Base-by-base conservation (phyloP, 2,888 invertebrate species). In the Pterostichus madidus region DNA sequence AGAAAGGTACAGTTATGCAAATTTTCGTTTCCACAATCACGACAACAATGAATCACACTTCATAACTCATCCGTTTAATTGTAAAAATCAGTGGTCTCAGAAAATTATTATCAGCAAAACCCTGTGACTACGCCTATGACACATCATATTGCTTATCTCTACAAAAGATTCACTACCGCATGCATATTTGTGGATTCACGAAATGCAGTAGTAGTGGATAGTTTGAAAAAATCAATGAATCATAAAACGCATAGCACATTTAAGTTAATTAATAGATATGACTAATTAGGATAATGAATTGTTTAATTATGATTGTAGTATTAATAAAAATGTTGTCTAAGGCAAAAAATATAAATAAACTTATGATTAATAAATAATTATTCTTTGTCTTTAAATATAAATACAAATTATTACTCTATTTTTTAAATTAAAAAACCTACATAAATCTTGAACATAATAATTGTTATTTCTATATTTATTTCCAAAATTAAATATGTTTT, bases 61-160 rank as follows among this genome's bases (percentile, higher is more conserved):
- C 39, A 39, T 39, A 39, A 39, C 39, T 39, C 39, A 39, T 39
- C 39, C 39, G 8, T 39, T 39, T 39, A 39, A 39, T 39, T 39
- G 24, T 39, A 8, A 52, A 52, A 52, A 52, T 52, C 52, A 52
- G 52, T n/a, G n/a, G 13, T 10, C 11, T 13, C 11, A 46, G 11
- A 46, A 46, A 46, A 11, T 46, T 13, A 52, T 52, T 13, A 39
- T 39, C 39, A 39, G 3, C 39, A 39, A 13, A 52, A 52, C 52
- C 52, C 52, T 52, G 52, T 52, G 52, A 52, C 13, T n/a, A 52
- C n/a, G 13, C 52, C 13, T 52, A 56, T 56, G 56, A 56, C 56
- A 56, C 56, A 56, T 39, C 39, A 39, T 5, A 39, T 8, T 17
- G 15, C 56, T 52, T 56, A 56, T 56, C 56, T 17, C 39, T 8